Conservation (phyloP, 2,888 invertebrate species). For the Diarsia brunnea region DNA sequence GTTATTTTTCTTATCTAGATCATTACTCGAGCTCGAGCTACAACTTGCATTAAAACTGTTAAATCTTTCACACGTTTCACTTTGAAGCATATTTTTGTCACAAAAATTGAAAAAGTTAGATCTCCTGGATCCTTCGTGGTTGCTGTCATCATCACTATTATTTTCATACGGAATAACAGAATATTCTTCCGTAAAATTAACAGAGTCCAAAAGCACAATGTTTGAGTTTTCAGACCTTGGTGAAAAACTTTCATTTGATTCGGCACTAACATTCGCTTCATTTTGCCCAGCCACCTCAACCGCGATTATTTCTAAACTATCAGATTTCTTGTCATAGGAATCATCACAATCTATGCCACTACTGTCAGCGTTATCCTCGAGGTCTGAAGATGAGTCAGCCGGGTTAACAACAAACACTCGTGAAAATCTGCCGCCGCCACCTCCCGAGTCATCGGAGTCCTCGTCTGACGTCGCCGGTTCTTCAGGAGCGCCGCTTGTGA, state of each 20-base stretch:
- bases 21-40: conserved; percentile 78
- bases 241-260: conserved; percentile 72
- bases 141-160: conserved; percentile 75
- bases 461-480: conserved; percentile 88
- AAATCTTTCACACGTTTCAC: conserved; percentile 86
- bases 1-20: conserved; percentile 79
- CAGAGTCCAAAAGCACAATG: conserved; percentile 82
- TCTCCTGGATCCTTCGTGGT: conserved; percentile 71
- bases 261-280: conserved; percentile 74
- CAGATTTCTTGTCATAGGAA: conserved; percentile 90
- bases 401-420: conserved; percentile 93
- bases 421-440: conserved; percentile 91
- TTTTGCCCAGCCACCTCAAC: conserved; percentile 78
- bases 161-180: conserved; percentile 78
- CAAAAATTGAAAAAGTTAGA: conserved; percentile 82
- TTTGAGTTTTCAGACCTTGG: conserved; percentile 76
- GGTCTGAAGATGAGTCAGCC: conserved; percentile 91
- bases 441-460: conserved; percentile 89
- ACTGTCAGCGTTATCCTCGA: conserved; percentile 91
- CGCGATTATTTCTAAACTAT: conserved; percentile 84
- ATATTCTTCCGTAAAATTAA: conserved; percentile 83
- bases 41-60: conserved; percentile 86
- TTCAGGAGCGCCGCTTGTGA: conserved; percentile 86
- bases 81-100: conserved; percentile 87
- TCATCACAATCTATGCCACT: conserved; percentile 92